phyloP scores from a whole-genome alignment of 1,140 invertebrate genomes.

The Telenomus remus region DNA sequence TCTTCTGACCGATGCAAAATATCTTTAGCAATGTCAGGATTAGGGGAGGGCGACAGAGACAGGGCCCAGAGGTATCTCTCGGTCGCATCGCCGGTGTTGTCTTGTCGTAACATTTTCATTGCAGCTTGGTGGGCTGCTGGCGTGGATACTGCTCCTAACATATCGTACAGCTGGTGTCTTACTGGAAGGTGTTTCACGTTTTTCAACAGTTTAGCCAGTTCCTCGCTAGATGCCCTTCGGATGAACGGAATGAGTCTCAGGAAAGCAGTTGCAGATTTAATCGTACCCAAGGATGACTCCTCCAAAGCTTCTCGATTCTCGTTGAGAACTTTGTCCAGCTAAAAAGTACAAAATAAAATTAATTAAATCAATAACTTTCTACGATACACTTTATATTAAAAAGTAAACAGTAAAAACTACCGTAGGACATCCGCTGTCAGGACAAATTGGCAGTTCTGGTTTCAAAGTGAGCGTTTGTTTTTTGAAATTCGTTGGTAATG shows the following conservation, averaged over 20 bases:
- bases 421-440: conserved; percentile 73
- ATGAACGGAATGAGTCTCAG: conserved; percentile 79
- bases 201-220: conserved; percentile 79
- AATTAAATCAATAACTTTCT: no score
- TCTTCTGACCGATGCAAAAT: conserved; percentile 74
- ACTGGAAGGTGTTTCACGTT: conserved; percentile 63
- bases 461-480: conserved; percentile 62
- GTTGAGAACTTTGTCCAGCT: conserved; percentile 77
- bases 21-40: conserved; percentile 78
- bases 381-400: no score
- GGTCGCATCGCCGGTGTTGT: conserved; percentile 77
- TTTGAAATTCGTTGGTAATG: conserved; percentile 56
- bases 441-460: conserved; percentile 63
- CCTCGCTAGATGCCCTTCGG: conserved; percentile 76
- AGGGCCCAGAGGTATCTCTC: conserved; percentile 86
- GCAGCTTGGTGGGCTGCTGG: conserved; percentile 80
- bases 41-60: conserved; percentile 76
- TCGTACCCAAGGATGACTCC: conserved; percentile 78
- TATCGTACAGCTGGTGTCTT: conserved; percentile 81
- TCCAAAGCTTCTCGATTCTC: conserved; percentile 76
- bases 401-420: conserved; percentile 60
- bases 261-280: conserved; percentile 80
- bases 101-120: conserved; percentile 79
- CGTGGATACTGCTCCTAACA: conserved; percentile 83
- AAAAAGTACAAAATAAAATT: neutral